These are phyloP conservation scores for Chionomys nivalis DNA, from an alignment of 2,113 vertebrate genomes.

Conservation along the genomic window DNA sequence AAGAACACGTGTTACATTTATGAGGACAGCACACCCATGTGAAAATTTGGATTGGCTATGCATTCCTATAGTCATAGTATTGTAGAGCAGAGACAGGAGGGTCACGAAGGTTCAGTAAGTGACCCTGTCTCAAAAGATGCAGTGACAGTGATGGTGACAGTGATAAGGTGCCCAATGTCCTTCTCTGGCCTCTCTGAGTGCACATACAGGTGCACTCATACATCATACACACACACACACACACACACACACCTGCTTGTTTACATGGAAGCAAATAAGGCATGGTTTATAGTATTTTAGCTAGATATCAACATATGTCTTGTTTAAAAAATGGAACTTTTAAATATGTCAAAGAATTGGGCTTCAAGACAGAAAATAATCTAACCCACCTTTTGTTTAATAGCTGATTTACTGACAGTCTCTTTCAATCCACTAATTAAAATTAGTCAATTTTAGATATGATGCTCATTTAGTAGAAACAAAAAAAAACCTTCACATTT, in stretches of 20 bases:
- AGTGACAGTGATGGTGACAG: too few relatives aligned
- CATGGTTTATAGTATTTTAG: conserved; percentile 10
- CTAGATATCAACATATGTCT: not conserved
- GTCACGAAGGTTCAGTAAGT: not conserved
- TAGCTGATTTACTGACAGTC: not conserved
- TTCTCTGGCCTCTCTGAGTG: not conserved
- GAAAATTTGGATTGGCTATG: not conserved
- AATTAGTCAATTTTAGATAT: conserved; percentile 4
- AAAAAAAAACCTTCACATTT: conserved; percentile 23
- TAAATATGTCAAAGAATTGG: not conserved
- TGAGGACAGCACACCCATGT: not conserved
- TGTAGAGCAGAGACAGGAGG: not conserved
- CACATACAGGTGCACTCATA: not conserved
- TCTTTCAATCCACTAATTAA: conserved; percentile 34
- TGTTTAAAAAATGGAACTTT: not conserved
- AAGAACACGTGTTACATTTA: not conserved
- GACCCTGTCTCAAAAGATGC: not conserved
- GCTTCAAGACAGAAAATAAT: not conserved
- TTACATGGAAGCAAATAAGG: not conserved
- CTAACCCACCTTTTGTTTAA: not conserved
- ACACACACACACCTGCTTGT: not conserved
- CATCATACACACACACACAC: not conserved
- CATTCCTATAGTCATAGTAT: not conserved
- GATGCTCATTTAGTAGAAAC: not conserved
- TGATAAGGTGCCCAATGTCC: not conserved